A percentile compares a stretch with the other conserved stretches of the same genome.
These are phyloP conservation scores for Turnix velox DNA, from an alignment of 2,113 vertebrate species.

Conservation along the genomic window DNA sequence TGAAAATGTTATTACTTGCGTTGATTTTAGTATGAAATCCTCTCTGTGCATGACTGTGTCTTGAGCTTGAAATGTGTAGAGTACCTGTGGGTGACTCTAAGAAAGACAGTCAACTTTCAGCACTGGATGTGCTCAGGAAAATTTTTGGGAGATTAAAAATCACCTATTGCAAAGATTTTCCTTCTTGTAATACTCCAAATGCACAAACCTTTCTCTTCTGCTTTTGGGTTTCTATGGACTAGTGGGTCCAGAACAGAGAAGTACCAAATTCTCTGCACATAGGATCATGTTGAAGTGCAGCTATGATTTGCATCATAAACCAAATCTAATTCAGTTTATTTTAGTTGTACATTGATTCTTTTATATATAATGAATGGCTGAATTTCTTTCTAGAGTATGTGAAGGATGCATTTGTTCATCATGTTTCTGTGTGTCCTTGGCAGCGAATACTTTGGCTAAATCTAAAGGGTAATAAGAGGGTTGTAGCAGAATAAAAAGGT, in stretches of 20 bases:
- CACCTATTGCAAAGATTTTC: background rate
- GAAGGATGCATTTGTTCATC: background rate
- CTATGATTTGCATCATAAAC: background rate
- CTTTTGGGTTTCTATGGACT: background rate
- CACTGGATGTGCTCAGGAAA: background rate
- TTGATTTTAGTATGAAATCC: background rate
- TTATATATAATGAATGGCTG: background rate
- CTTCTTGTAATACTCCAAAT: background rate
- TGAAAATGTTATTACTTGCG: background rate
- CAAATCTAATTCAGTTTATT: background rate
- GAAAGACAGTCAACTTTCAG: background rate
- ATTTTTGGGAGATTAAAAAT: background rate
- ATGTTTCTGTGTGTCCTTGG: background rate
- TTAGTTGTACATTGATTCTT: background rate
- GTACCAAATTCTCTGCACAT: background rate
- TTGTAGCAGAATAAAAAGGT: slow-evolving; percentile 5
- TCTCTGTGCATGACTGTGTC: background rate
- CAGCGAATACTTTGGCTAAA: background rate
- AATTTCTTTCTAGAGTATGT: background rate
- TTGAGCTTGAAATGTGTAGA: background rate
- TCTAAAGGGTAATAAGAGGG: slow-evolving; percentile 7
- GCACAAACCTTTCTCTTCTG: background rate
- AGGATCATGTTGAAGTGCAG: background rate
- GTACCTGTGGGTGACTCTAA: background rate
- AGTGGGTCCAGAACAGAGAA: background rate